Evolutionary conservation across 2,113 vertebrate genomes (phyloP).

Genomic region (Lophotis ruficrista): DNA sequence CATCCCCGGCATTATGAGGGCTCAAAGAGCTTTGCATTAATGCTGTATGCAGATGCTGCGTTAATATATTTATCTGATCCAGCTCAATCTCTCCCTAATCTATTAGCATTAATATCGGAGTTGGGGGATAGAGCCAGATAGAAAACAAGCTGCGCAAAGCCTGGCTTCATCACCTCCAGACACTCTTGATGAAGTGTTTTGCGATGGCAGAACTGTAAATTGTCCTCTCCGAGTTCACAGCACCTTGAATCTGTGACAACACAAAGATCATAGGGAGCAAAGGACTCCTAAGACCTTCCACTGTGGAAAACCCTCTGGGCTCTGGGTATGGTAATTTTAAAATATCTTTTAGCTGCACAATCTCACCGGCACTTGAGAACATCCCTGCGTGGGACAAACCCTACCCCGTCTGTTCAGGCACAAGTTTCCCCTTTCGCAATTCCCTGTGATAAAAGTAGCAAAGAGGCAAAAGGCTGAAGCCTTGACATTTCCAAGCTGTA

Average conservation of each 20-base stretch:
- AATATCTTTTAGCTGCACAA: not conserved
- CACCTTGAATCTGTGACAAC: not conserved
- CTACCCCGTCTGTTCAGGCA: not conserved
- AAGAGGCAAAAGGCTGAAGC: not conserved
- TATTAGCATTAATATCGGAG: slow-evolving; percentile 4
- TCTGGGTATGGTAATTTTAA: not conserved
- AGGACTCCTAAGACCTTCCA: not conserved
- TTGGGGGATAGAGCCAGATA: not conserved
- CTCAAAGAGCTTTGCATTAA: slow-evolving; percentile 52
- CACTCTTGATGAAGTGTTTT: not conserved
- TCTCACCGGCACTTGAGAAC: not conserved
- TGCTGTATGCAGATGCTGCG: slow-evolving; percentile 23
- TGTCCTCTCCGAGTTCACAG: not conserved
- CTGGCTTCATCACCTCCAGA: not conserved
- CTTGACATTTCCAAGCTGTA: not conserved
- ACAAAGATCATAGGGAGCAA: not conserved
- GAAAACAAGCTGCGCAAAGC: not conserved
- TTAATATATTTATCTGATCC: slow-evolving; percentile 62
- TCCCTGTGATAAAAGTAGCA: not conserved
- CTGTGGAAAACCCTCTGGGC: not conserved
- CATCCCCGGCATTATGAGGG: not conserved
- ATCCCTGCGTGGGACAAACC: not conserved
- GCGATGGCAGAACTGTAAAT: not conserved
- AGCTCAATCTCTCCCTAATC: slow-evolving; percentile 38
- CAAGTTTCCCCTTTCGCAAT: not conserved